Evolutionary conservation across 1,140 invertebrate genomes (phyloP).

Genomic region (Drosophila sechellia): DNA sequence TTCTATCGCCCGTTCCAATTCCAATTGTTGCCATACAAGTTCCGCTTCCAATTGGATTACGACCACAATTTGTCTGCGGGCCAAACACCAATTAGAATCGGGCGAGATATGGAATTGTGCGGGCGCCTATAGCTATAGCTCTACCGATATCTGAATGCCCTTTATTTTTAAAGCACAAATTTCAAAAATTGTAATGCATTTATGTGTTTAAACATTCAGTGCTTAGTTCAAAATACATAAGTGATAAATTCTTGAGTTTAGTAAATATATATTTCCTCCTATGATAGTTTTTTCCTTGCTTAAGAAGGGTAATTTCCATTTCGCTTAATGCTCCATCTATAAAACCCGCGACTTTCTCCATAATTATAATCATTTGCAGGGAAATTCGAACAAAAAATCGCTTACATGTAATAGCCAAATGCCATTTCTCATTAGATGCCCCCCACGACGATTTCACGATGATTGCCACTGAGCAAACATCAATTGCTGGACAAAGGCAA

Average conservation of each 20-base stretch:
- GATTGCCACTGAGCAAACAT: slow-evolving; percentile 33
- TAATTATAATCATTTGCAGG: slow-evolving; percentile 6
- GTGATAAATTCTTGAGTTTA: too few species aligned
- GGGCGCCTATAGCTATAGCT: neutral
- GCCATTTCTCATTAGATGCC: slow-evolving; percentile 39
- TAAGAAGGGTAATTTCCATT: too few species aligned
- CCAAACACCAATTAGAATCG: slow-evolving; percentile 35
- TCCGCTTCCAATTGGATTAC: slow-evolving; percentile 39
- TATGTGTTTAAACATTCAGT: too few species aligned
- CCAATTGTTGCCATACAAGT: slow-evolving; percentile 22
- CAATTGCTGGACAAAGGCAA: slow-evolving; percentile 27
- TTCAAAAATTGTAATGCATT: too few species aligned
- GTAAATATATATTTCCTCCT: too few species aligned
- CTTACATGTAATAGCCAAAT: slow-evolving; percentile 18
- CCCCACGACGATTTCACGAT: slow-evolving; percentile 31
- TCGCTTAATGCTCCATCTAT: too few species aligned
- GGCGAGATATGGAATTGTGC: slow-evolving; percentile 14
- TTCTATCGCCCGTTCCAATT: slow-evolving; percentile 14
- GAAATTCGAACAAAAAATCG: slow-evolving; percentile 22
- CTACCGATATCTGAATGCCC: slow-evolving; percentile 1
- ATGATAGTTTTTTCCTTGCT: too few species aligned
- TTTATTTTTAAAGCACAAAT: neutral
- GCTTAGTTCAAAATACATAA: too few species aligned
- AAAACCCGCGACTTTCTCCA: neutral
- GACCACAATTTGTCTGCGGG: slow-evolving; percentile 34